A percentile compares a stretch with the other conserved stretches of the same genome.
phyloP scores from a whole-genome alignment of 2,113 vertebrate genomes.

The Lophura nycthemera region DNA sequence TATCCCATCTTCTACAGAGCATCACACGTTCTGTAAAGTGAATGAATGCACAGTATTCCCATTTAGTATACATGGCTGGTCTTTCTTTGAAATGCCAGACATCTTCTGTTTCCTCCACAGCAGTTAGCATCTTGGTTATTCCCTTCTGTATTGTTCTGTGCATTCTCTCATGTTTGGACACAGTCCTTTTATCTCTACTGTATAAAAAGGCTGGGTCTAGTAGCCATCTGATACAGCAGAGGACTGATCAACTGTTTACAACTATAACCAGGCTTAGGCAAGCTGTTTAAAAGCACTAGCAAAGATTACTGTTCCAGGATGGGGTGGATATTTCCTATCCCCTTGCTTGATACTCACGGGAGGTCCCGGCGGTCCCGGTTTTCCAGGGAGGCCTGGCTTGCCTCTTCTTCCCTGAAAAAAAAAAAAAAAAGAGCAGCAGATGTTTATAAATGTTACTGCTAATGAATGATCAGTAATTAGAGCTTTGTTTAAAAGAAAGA shows the following conservation, averaged over 20 bases:
- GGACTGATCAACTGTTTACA: neutral
- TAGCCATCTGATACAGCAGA: neutral
- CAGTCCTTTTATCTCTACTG: neutral
- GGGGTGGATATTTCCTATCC: neutral
- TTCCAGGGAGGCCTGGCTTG: constrained; percentile 81
- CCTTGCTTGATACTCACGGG: constrained; percentile 74
- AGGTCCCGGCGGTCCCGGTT: constrained; percentile 79
- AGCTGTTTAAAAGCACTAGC: neutral
- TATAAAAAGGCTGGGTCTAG: neutral
- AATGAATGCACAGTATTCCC: constrained; percentile 62
- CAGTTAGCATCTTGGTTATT: constrained; percentile 8
- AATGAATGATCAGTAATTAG: constrained; percentile 1
- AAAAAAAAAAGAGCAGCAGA: constrained; percentile 47
- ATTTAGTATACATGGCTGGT: constrained; percentile 49
- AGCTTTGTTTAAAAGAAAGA: neutral
- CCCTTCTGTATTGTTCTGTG: neutral
- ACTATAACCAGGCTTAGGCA: neutral
- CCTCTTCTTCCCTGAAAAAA: constrained; percentile 81
- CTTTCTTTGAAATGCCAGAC: constrained; percentile 58
- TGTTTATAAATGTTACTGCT: neutral
- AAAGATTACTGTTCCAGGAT: neutral
- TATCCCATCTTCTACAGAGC: constrained; percentile 68
- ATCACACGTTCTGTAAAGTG: constrained; percentile 51
- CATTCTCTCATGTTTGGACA: neutral
- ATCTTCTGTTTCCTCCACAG: constrained; percentile 33